Evolutionary conservation across 2,797 vertebrate genomes (phyloP).

Genomic region (Bradypus variegatus): DNA sequence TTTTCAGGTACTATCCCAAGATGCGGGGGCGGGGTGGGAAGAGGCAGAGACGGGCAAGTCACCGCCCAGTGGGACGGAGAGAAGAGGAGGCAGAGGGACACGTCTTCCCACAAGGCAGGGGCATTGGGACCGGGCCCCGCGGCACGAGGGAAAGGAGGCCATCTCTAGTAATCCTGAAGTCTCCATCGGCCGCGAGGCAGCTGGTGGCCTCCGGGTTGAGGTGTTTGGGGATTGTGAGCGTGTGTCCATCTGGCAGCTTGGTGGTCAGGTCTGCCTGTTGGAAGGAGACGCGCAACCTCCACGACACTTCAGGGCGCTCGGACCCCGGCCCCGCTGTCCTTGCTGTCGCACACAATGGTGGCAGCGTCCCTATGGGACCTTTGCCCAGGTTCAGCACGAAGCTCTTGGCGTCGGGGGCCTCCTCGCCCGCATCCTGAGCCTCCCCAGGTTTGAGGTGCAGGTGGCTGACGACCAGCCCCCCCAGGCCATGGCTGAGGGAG

Average conservation of each 20-base stretch:
- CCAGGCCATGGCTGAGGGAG: too few relatives aligned
- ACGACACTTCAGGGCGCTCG: conserved; percentile 68
- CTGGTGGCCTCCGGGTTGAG: conserved; percentile 65
- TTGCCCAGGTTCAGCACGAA: conserved; percentile 76
- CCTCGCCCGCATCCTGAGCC: neutral
- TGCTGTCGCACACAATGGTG: conserved; percentile 77
- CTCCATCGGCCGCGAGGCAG: conserved; percentile 69
- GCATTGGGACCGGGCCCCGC: too few relatives aligned
- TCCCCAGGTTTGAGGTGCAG: too few relatives aligned
- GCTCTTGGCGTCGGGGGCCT: conserved; percentile 46
- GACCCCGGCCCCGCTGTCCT: conserved; percentile 74
- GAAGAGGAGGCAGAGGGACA: too few relatives aligned
- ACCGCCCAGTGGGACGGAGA: neutral
- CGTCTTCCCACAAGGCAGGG: neutral
- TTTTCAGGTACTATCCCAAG: neutral
- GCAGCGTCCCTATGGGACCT: conserved; percentile 69
- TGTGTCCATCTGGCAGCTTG: conserved; percentile 67
- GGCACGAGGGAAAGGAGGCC: neutral
- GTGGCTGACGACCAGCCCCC: neutral
- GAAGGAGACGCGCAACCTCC: conserved; percentile 71
- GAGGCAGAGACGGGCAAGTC: neutral
- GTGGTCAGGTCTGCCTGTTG: conserved; percentile 68
- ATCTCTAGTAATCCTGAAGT: conserved; percentile 49
- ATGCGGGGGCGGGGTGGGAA: neutral
- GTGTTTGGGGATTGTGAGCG: conserved; percentile 74